Conservation (phyloP, 2,888 invertebrate species). For the Sphinx pinastri region DNA sequence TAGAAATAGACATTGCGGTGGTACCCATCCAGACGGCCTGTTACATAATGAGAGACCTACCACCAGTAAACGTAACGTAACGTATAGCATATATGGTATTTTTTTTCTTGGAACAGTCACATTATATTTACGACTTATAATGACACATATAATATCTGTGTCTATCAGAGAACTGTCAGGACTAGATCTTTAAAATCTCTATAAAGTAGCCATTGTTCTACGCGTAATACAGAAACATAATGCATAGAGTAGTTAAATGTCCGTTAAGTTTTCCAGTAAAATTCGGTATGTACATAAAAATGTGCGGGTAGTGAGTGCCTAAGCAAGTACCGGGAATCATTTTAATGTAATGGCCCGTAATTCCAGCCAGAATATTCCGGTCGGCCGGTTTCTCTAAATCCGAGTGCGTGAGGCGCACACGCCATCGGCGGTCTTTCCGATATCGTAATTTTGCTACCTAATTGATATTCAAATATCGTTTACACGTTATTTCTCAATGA, state of each 20-base stretch:
- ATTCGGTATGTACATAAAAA: constrained; percentile 45
- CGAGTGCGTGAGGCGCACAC: constrained; percentile 69
- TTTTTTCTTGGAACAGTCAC: no score
- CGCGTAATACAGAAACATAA: not conserved
- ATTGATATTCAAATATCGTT: constrained; percentile 75
- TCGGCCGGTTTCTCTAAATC: constrained; percentile 62
- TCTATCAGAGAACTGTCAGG: no score
- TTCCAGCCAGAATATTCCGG: constrained; percentile 71
- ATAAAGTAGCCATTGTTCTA: no score
- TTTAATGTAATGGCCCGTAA: constrained; percentile 69
- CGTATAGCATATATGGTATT: no score
- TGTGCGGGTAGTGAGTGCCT: constrained; percentile 45
- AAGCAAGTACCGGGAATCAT: constrained; percentile 65
- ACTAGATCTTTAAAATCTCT: no score
- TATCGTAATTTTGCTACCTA: constrained; percentile 68
- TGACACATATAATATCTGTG: no score
- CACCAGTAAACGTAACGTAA: no score
- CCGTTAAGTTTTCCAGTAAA: constrained; percentile 46
- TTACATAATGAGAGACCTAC: no score
- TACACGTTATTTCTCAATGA: constrained; percentile 73
- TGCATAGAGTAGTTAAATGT: constrained; percentile 34
- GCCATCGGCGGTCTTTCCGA: constrained; percentile 63
- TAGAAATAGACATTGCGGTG: no score
- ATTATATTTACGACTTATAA: no score
- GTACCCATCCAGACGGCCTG: no score